A percentile compares a stretch with the other conserved stretches of the same genome.
Evolutionary conservation across 2,113 vertebrate species (phyloP).

Genomic region (Sceloporus undulatus): DNA sequence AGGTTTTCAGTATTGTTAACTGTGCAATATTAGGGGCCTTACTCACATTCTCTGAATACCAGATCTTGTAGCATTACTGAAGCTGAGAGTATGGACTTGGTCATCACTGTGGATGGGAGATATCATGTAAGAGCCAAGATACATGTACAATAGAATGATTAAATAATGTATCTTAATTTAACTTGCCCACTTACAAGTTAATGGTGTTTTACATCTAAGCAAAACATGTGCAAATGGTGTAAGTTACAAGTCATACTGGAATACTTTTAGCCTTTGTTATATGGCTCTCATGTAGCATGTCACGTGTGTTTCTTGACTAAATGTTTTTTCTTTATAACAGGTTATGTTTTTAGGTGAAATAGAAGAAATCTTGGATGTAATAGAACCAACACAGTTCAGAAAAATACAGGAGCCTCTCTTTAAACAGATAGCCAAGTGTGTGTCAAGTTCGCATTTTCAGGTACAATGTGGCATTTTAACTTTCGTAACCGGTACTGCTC

Average conservation of each 20-base stretch:
- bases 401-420: conserved; percentile 98
- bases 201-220: background rate
- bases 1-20: too few relatives aligned
- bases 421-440: conserved; percentile 96
- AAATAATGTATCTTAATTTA: background rate
- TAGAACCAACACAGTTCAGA: conserved; percentile 97
- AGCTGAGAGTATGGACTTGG: background rate
- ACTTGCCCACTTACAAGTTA: background rate
- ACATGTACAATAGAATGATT: background rate
- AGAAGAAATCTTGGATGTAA: conserved; percentile 98
- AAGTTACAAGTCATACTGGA: background rate
- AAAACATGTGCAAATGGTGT: background rate
- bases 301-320: conserved; percentile 5
- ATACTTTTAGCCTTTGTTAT: background rate
- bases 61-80: background rate
- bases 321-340: conserved; percentile 73
- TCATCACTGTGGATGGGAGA: background rate
- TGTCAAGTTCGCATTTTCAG: conserved; percentile 98
- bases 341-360: conserved; percentile 99
- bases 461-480: conserved; percentile 71
- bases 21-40: background rate
- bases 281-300: background rate
- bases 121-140: background rate
- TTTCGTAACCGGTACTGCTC: background rate
- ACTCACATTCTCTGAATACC: background rate